Base-by-base conservation (phyloP, 1,140 invertebrate species). In the Drosophila setifemur region DNA sequence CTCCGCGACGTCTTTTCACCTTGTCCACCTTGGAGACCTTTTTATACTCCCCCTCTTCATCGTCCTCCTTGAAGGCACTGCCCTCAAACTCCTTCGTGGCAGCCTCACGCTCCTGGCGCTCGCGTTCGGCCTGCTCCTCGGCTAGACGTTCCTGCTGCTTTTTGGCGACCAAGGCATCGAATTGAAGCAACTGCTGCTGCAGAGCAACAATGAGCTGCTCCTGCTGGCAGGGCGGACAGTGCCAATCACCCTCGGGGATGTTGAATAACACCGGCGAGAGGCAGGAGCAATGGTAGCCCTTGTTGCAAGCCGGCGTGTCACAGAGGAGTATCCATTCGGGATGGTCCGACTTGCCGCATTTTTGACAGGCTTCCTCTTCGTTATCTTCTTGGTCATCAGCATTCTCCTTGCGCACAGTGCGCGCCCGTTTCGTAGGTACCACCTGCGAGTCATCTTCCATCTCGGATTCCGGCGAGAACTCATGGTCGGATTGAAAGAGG, bases 231-330 rank as follows among this genome's bases (percentile, higher is more conserved):
- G 96, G 96, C 37, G 98, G 98, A 91, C 98, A 99, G 90, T 95
- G 98, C 98, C 98, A 99, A 89, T 98, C 96, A 14, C 98, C 98
- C 88, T 98, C 97, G 3, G 98, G 98, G 81, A 99, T 97, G 1
- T 97, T 92, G 91, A 98, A 94, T 4, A 99, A 91, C 11, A 97
- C 94, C 1, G 98, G 98, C 31, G 95, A 93, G 0, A 99, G 92
- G 90, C 98, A 99, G 3, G 95, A 96, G 40, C 96, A 97, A 92
- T 99, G 98, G 94, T 97, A 99, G 14, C 97, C 97, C 64, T 94
- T 94, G 90, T 99, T 97, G 91, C 98, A 99, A 23, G 42, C 45
- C 2, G 69, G 78, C 37, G 93, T 93, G 91, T 99, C 98, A 90
- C 98, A 99, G 1, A 99, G 91, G 47, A 99, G 91, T 77, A 99